Evolutionary conservation across 1,140 invertebrate species (phyloP), one percentile per base, ranked within the genome.

Genomic region (Aphaenogaster rudis): DNA sequence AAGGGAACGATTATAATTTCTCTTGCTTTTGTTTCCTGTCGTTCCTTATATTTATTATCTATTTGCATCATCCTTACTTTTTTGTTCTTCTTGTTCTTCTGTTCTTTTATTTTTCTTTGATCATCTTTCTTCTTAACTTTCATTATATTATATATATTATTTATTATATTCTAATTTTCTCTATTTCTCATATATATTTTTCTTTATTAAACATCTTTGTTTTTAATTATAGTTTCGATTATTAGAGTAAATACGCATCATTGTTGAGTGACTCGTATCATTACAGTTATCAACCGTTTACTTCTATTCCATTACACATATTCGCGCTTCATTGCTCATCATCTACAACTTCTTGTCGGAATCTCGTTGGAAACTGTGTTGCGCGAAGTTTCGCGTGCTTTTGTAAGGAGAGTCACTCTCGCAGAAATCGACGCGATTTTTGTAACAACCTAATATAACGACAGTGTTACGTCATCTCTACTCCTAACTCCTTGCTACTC

Each of bases 401-500:
- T 84, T 59, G 67, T 48, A 42, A 61, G 69, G 36, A 84, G 69
- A 84, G 28, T 48, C 57, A 84, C 54, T 84, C 67, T 84, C 28
- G 39, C 69, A 84, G 54, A 84, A 84, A 61, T 84, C 52, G 69
- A 84, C 54, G 67, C 42, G 80, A 84, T 84, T 84, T 84, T 84
- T 76, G 69, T 84, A 84, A 84, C 80, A 74, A 84, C 80, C 54
- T 74, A 84, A 74, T 84, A 48, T 84, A 84, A 84, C 80, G 80
- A 28, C 69, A 28, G 45, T 33, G 21, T 84, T 84, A 74, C 80
- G 69, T 84, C 80, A 84, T 74, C 69, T 74, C 64, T 15, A 59
- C 50, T 28, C 28, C 50, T 57, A 81, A 81, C 66, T 81, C 33
- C 33, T 61, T 28, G 33, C 36, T 36, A 36, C 17, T 54, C 69